Conservation (phyloP, 2,888 invertebrate species). For the Pammene fasciana region DNA sequence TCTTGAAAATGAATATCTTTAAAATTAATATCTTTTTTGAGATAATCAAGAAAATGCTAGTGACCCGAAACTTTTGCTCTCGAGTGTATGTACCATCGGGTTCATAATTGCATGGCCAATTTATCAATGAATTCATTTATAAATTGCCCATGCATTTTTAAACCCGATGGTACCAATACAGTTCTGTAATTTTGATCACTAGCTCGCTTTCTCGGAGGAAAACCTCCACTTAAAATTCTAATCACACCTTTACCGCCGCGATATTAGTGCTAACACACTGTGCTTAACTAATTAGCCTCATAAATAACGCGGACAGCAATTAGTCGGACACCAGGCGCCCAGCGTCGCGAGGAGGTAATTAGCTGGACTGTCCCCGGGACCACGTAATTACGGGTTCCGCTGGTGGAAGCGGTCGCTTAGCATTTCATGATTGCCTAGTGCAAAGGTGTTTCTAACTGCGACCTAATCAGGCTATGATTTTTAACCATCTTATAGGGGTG, state of each 20-base stretch:
- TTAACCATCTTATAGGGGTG: not conserved
- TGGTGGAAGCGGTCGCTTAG: conserved; percentile 42
- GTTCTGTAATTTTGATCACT: not conserved
- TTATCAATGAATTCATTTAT: too few relatives aligned
- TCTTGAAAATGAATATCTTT: too few relatives aligned
- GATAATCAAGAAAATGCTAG: too few relatives aligned
- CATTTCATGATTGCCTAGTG: conserved; percentile 36
- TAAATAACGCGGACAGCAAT: conserved; percentile 50
- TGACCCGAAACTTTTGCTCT: too few relatives aligned
- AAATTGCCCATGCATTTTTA: too few relatives aligned
- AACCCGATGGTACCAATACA: too few relatives aligned
- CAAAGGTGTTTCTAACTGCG: conserved; percentile 18
- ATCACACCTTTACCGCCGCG: conserved; percentile 4
- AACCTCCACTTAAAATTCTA: not conserved
- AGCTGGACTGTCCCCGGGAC: conserved; percentile 64
- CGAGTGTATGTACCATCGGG: too few relatives aligned
- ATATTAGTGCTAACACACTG: conserved; percentile 7
- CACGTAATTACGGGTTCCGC: conserved; percentile 62
- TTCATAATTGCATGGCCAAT: too few relatives aligned
- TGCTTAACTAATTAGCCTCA: conserved; percentile 36
- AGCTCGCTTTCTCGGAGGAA: not conserved
- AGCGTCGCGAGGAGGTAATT: conserved; percentile 53
- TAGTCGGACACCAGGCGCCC: conserved; percentile 50
- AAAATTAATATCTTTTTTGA: too few relatives aligned
- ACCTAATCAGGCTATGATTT: conserved; percentile 6